Evolutionary conservation across 64 coral and sea anemone species (phyloP).

Genomic region (Montipora efflorescens): DNA sequence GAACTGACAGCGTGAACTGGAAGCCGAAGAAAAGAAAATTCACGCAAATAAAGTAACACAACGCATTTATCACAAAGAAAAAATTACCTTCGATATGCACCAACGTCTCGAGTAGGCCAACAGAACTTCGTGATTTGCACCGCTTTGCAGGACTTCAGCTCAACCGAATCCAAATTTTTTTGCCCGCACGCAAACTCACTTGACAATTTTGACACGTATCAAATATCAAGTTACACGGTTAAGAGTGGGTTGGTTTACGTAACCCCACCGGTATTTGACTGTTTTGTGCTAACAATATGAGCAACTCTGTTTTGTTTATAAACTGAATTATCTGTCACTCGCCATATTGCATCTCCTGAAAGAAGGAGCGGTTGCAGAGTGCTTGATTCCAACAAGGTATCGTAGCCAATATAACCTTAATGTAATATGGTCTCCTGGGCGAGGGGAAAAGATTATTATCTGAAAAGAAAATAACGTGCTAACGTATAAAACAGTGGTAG

Average conservation of each 20-base stretch:
- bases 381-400: background rate
- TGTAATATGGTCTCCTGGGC: too few species aligned
- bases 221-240: slow-evolving; percentile 20
- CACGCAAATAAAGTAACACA: background rate
- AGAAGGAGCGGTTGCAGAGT: slow-evolving; percentile 19
- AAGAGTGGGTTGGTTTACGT: background rate
- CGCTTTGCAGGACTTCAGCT: background rate
- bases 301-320: slow-evolving; percentile 16
- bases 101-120: background rate
- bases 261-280: slow-evolving; percentile 5
- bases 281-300: slow-evolving; percentile 30
- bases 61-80: background rate
- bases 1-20: background rate
- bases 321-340: background rate
- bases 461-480: too few species aligned
- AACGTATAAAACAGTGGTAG: too few species aligned
- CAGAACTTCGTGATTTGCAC: slow-evolving; percentile 20
- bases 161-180: background rate
- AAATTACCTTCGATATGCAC: slow-evolving; percentile 24
- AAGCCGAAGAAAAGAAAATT: background rate
- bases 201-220: slow-evolving; percentile 20
- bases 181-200: background rate
- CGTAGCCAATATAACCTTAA: too few species aligned
- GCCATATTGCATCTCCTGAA: background rate
- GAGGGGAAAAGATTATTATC: too few species aligned